These are phyloP conservation scores for Sturnira hondurensis DNA, from an alignment of 2,113 vertebrate genomes.

Conservation along the genomic window DNA sequence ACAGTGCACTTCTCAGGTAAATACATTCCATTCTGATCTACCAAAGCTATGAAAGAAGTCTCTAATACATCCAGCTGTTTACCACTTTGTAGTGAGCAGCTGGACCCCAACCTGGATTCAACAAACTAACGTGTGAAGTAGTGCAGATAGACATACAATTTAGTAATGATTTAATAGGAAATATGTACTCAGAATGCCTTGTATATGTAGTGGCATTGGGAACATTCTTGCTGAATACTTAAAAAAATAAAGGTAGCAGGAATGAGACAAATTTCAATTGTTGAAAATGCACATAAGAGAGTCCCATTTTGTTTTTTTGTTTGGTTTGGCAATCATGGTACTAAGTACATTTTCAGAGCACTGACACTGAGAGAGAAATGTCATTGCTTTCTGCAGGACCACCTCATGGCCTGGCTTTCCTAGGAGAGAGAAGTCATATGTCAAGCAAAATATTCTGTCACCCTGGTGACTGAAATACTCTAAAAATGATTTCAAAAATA, in stretches of 20 bases:
- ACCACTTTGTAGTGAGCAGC: conserved; percentile 30
- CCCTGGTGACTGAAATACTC: conserved; percentile 37
- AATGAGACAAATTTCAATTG: not conserved
- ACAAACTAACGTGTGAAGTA: conserved; percentile 45
- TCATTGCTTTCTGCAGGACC: conserved; percentile 16
- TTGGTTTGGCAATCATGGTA: not conserved
- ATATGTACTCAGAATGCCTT: not conserved
- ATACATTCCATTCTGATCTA: conserved; percentile 54
- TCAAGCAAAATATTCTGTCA: conserved; percentile 59
- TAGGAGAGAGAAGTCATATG: conserved; percentile 35
- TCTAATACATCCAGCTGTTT: conserved; percentile 59
- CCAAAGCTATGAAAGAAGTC: conserved; percentile 54
- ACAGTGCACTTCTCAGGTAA: conserved; percentile 49
- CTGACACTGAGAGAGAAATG: conserved; percentile 56
- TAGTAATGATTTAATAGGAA: not conserved
- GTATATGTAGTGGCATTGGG: not conserved
- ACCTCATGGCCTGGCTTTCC: conserved; percentile 24
- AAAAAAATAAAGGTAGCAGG: not conserved
- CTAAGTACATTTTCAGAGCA: conserved; percentile 40
- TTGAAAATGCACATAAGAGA: conserved; percentile 27
- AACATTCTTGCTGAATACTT: not conserved
- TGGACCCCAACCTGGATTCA: conserved; percentile 27
- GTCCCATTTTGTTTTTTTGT: not conserved
- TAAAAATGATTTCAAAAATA: conserved; percentile 44
- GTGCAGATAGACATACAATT: not conserved